phyloP scores from a whole-genome alignment of 2,113 vertebrate species.

The Gila orcuttii region DNA sequence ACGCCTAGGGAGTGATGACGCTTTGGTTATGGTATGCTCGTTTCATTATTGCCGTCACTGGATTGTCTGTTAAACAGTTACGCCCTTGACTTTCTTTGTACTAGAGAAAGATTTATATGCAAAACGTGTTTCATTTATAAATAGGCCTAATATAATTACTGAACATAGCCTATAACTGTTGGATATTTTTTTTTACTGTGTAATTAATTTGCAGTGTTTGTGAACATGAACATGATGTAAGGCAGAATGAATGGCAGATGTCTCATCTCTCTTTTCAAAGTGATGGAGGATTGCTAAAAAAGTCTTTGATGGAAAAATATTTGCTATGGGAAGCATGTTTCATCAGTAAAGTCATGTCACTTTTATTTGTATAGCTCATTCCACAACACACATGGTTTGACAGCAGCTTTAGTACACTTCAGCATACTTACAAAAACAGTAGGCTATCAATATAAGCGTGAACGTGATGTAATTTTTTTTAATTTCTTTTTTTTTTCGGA shows the following conservation, averaged over 20 bases:
- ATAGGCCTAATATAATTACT: neutral
- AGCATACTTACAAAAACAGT: neutral
- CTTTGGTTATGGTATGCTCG: constrained; percentile 1
- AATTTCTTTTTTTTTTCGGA: neutral
- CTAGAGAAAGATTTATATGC: neutral
- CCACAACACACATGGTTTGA: neutral
- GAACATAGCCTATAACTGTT: neutral
- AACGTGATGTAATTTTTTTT: too few species aligned
- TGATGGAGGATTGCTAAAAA: neutral
- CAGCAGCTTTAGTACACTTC: neutral
- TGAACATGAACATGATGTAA: neutral
- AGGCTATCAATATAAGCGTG: too few species aligned
- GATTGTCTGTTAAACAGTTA: constrained; percentile 1
- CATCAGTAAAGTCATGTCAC: neutral
- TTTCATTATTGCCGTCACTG: constrained; percentile 1
- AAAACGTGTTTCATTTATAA: neutral
- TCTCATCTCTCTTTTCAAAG: neutral
- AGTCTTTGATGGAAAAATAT: neutral
- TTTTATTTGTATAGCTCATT: neutral
- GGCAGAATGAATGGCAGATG: neutral
- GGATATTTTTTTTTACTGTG: neutral
- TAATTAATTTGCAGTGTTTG: neutral
- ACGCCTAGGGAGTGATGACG: constrained; percentile 4
- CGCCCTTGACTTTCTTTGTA: constrained; percentile 33
- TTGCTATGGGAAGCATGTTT: neutral